phyloP scores from a whole-genome alignment of 2,113 vertebrate genomes.

The Etheostoma spectabile region DNA sequence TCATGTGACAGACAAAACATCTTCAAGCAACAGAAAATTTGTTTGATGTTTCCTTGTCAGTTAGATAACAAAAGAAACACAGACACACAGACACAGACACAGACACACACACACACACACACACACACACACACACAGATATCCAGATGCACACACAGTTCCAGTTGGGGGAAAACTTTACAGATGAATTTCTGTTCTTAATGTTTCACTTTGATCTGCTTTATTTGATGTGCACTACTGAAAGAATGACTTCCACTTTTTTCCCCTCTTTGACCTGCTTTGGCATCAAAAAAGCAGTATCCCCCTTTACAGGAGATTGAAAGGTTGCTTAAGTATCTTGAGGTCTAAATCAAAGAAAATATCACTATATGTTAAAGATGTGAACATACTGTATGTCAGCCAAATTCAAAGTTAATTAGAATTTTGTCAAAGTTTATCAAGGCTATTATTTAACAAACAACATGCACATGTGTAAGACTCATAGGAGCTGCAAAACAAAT shows the following conservation, averaged over 20 bases:
- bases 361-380: neutral
- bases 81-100: slow-evolving; percentile 5
- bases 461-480: neutral
- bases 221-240: slow-evolving; percentile 74
- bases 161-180: slow-evolving; percentile 43
- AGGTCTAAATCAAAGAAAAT: slow-evolving; percentile 45
- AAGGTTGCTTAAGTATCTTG: slow-evolving; percentile 38
- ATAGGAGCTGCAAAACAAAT: neutral
- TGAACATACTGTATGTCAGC: neutral
- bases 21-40: slow-evolving; percentile 40
- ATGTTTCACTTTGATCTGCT: slow-evolving; percentile 77
- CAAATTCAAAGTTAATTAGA: neutral
- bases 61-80: slow-evolving; percentile 50
- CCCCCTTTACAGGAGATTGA: slow-evolving; percentile 46
- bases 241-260: slow-evolving; percentile 64
- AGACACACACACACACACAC: slow-evolving; percentile 19
- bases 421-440: neutral
- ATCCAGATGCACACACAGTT: slow-evolving; percentile 27
- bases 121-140: slow-evolving; percentile 17
- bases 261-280: slow-evolving; percentile 50
- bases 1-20: slow-evolving; percentile 65
- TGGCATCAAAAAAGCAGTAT: slow-evolving; percentile 55
- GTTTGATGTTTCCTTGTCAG: slow-evolving; percentile 60
- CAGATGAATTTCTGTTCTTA: slow-evolving; percentile 69
- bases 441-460: neutral